Percentiles rank a stretch among this genome's conserved stretches.
These are phyloP conservation scores for Malurus leucopterus DNA, from an alignment of 2,797 vertebrate genomes.

Conservation along the genomic window DNA sequence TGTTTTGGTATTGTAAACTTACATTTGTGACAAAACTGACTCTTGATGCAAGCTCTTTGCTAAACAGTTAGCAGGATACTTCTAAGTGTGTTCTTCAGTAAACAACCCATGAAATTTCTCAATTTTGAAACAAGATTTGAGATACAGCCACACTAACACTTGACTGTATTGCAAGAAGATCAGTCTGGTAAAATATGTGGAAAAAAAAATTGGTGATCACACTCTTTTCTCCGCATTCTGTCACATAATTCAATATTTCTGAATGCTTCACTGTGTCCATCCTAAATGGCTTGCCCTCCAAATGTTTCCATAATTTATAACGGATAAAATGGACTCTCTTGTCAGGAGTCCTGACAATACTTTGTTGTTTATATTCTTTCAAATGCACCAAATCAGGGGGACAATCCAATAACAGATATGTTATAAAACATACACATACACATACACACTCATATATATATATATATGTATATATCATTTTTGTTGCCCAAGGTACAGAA, in stretches of 20 bases:
- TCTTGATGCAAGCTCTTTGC: background rate
- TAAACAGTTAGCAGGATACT: background rate
- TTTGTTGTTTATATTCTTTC: background rate
- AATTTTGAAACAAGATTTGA: background rate
- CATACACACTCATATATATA: accelerated
- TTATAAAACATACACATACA: background rate
- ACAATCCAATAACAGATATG: background rate
- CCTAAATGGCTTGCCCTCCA: background rate
- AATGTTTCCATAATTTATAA: background rate
- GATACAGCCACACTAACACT: background rate
- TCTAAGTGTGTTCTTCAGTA: background rate
- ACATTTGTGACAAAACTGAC: background rate
- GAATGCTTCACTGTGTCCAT: background rate
- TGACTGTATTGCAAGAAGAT: background rate
- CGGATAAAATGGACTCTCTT: background rate
- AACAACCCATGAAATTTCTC: background rate
- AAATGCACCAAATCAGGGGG: background rate
- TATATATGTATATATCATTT: background rate
- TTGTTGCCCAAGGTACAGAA: background rate
- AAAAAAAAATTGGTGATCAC: background rate
- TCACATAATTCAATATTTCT: background rate
- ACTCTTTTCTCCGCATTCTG: background rate
- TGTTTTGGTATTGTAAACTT: background rate
- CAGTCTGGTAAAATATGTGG: background rate
- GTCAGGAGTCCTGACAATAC: background rate